Percentiles rank a stretch among this genome's conserved stretches.
phyloP scores from a whole-genome alignment of 2,888 invertebrate genomes.

The Nesidiocoris tenuis region DNA sequence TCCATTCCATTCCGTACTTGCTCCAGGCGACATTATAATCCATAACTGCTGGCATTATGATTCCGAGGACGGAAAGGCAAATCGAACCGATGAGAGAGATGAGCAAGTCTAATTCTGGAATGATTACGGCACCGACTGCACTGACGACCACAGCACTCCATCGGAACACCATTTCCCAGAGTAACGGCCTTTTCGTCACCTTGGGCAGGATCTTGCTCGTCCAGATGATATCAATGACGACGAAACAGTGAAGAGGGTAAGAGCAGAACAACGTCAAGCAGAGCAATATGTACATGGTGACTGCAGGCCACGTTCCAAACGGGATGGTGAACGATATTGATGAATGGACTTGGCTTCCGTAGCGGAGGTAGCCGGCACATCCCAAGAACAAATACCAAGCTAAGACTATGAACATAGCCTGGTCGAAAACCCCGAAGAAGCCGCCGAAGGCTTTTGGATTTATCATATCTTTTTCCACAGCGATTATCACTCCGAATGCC shows the following conservation, averaged over 20 bases:
- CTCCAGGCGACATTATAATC: constrained; percentile 32
- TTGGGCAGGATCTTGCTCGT: constrained; percentile 9
- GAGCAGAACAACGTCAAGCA: constrained; percentile 21
- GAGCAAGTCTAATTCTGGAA: constrained; percentile 22
- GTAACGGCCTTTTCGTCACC: background rate
- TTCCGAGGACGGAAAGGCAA: constrained; percentile 29
- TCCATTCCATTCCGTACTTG: constrained; percentile 20
- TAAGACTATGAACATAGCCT: constrained; percentile 19
- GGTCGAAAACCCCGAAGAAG: constrained; percentile 10
- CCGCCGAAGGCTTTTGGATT: constrained; percentile 15
- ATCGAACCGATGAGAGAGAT: constrained; percentile 22
- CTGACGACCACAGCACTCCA: background rate
- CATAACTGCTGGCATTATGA: constrained; percentile 34
- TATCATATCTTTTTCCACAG: constrained; percentile 36
- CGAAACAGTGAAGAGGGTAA: constrained; percentile 33
- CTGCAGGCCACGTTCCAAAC: background rate
- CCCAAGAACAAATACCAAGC: constrained; percentile 33
- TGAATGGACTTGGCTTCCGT: constrained; percentile 16
- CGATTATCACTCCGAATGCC: constrained; percentile 34
- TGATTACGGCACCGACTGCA: constrained; percentile 5
- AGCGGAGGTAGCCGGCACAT: constrained; percentile 15
- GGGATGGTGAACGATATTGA: constrained; percentile 26
- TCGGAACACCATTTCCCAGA: constrained; percentile 14
- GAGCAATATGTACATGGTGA: constrained; percentile 12
- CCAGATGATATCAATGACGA: constrained; percentile 31